Evolutionary conservation across 2,888 invertebrate species (phyloP), one percentile per base, ranked within the genome.

Genomic region (Stegana nigrithorax): DNA sequence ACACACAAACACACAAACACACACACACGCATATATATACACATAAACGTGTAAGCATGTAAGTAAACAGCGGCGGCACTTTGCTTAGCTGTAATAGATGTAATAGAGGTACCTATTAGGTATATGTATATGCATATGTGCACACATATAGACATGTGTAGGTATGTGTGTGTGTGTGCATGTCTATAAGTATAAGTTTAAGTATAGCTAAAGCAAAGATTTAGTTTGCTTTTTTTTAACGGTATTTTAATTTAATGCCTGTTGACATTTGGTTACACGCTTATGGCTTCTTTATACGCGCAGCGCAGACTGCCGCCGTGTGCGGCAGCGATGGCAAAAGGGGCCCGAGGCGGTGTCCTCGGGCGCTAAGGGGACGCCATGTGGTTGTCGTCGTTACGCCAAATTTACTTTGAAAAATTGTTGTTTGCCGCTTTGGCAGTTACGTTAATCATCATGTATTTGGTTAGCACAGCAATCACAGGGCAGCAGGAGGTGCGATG

Each of bases 191-290:
- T 17, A 8, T 23, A 47, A 23, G 23, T 23, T 36, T 4, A 36
- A 36, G 36, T 36, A 25, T 47, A 23, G 45, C 5, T 23, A 23
- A 47, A 47, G 8, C 10, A 8, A 27, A 27, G 29, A 53, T 32
- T 27, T 53, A 17, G 51, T 59, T 59, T 27, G 36, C n/a, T 29
- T 63, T 63, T 61, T 70, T 72, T 69, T 69, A 66, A 69, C 60
- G 64, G 66, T 62, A 71, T 72, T 72, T 71, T 69, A 73, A 73
- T 73, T 72, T 67, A 73, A 73, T 73, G 67, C 71, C 64, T 73
- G 71, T 73, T 73, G 73, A 73, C 69, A 67, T 70, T 72, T 64
- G 67, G 67, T 62, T 66, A 65, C 67, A 73, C 63, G 68, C 70
- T 64, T 65, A 59, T 63, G 63, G 57, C 59, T 60, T 59, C 39